Conservation (phyloP, 2,113 vertebrate genomes). For the Urocitellus parryii region DNA sequence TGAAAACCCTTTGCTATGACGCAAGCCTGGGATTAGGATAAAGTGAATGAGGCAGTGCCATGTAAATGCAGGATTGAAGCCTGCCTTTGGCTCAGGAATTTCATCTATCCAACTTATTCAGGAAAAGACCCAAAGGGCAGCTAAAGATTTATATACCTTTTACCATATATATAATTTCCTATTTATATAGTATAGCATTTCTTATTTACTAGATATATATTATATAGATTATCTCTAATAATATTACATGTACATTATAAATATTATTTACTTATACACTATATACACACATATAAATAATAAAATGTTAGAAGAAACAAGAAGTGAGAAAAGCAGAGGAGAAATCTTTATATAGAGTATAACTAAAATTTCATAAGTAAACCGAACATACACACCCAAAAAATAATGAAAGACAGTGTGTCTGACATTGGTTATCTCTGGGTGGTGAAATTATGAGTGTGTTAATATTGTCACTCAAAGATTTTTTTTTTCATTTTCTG, state of each 20-base stretch:
- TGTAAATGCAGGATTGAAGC: not conserved
- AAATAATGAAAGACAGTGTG: not conserved
- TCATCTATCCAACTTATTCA: not conserved
- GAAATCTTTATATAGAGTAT: not conserved
- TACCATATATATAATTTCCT: not conserved
- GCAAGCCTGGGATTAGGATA: not conserved
- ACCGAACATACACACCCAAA: not conserved
- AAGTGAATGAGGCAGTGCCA: not conserved
- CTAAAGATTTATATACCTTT: not conserved
- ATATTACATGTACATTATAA: not conserved
- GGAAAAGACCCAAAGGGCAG: not conserved
- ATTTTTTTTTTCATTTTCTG: not conserved
- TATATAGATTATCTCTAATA: not conserved
- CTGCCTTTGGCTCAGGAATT: not conserved
- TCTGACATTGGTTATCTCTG: not conserved
- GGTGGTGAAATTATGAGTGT: not conserved
- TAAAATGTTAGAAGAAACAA: not conserved
- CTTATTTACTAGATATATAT: not conserved
- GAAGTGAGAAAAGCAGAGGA: constrained; percentile 2
- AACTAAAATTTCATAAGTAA: not conserved
- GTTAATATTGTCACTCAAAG: not conserved
- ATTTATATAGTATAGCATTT: not conserved
- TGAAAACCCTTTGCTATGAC: not conserved
- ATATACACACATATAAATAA: not conserved
- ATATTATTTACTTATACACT: not conserved